These are phyloP conservation scores for Chrysomela aeneicollis DNA, from an alignment of 2,888 invertebrate species.

Conservation along the genomic window DNA sequence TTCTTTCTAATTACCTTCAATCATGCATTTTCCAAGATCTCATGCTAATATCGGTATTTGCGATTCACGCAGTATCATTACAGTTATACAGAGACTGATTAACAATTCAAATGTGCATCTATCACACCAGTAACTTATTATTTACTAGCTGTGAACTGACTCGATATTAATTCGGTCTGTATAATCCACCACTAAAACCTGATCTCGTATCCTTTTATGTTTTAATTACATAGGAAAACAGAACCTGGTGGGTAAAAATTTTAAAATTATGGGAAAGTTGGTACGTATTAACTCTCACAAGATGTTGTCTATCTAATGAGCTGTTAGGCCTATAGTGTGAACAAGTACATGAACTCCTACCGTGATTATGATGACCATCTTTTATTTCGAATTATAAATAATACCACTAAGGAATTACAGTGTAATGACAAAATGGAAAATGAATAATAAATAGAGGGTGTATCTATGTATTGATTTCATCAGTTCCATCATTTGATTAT, in stretches of 20 bases:
- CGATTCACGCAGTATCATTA: constrained; percentile 16
- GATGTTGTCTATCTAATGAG: constrained; percentile 5
- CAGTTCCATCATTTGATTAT: no score
- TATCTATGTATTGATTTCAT: no score
- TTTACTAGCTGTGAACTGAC: constrained; percentile 26
- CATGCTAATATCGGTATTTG: constrained; percentile 22
- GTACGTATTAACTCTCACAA: constrained; percentile 25
- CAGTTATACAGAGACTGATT: constrained; percentile 28
- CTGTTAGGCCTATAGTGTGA: not conserved
- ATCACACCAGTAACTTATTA: constrained; percentile 15
- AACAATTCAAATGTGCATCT: constrained; percentile 27
- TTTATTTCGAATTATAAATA: not conserved
- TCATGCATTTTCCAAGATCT: constrained; percentile 14
- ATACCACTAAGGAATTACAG: not conserved
- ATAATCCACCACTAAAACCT: constrained; percentile 25
- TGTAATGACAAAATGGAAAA: no score
- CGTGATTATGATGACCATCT: not conserved
- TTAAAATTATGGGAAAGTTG: constrained; percentile 26
- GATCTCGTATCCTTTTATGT: constrained; percentile 26
- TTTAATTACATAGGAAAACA: constrained; percentile 26
- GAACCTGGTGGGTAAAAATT: constrained; percentile 22
- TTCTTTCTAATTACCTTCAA: constrained; percentile 4
- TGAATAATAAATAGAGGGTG: no score
- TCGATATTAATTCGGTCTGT: constrained; percentile 20
- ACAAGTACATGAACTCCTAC: constrained; percentile 1